Evolutionary conservation across 2,888 invertebrate species (phyloP).

Genomic region (Villa cingulata): DNA sequence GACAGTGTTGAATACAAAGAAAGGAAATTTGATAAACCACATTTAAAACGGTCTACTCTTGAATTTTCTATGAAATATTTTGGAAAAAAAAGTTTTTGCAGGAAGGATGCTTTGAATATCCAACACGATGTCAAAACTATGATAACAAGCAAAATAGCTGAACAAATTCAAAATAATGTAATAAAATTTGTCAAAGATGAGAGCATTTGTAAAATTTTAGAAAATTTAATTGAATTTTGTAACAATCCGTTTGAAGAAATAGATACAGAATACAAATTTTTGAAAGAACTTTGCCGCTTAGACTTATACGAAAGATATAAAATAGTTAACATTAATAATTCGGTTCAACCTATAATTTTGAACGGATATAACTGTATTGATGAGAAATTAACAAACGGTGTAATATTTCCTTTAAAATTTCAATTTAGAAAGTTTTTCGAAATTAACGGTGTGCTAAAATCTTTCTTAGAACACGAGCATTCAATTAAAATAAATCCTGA

Average conservation of each 20-base stretch:
- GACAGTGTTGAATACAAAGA: neutral
- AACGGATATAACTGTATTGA: neutral
- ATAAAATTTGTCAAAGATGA: neutral
- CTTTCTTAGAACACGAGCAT: neutral
- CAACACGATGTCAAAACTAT: neutral
- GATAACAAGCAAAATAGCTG: neutral
- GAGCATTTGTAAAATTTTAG: neutral
- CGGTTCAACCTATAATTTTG: neutral
- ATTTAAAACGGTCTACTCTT: neutral
- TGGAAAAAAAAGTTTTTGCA: neutral
- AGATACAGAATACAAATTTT: conserved; percentile 1
- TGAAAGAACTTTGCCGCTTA: neutral
- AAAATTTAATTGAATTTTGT: neutral
- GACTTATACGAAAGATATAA: neutral
- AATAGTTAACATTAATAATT: neutral
- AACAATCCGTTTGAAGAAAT: conserved; percentile 1
- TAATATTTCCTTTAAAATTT: conserved; percentile 4
- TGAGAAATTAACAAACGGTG: neutral
- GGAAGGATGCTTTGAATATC: neutral
- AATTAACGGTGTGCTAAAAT: neutral
- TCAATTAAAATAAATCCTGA: neutral
- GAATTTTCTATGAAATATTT: neutral
- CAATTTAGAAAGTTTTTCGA: conserved; percentile 4
- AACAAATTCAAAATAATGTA: neutral
- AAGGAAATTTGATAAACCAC: neutral